phyloP scores from a whole-genome alignment of 92 coral and sea anemone genomes.

The Phenganax stokvisi region DNA sequence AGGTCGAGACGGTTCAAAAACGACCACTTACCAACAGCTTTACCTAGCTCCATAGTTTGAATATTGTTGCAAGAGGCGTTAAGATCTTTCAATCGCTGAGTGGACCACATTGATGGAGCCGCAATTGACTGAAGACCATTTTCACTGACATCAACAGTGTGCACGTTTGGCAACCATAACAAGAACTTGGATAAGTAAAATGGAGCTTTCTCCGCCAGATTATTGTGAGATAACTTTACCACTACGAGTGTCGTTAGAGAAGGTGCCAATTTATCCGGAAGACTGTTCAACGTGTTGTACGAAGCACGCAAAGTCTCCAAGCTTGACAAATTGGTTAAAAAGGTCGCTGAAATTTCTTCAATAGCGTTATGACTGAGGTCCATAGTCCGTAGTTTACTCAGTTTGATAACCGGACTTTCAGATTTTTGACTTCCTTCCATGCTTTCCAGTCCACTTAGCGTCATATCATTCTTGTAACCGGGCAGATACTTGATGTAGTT shows the following conservation, averaged over 20 bases:
- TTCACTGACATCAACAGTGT: constrained; percentile 64
- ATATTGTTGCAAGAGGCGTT: constrained; percentile 68
- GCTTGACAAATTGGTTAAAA: constrained; percentile 50
- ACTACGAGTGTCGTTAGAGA: constrained; percentile 55
- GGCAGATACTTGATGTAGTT: constrained; percentile 62
- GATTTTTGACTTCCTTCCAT: not conserved
- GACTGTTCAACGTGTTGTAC: constrained; percentile 51
- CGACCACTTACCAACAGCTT: constrained; percentile 57
- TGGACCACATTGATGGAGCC: constrained; percentile 66
- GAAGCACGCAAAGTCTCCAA: constrained; percentile 76
- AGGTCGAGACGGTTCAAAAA: constrained; percentile 62
- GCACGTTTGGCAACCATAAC: constrained; percentile 64
- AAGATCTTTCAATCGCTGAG: constrained; percentile 81
- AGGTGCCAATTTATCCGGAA: constrained; percentile 67
- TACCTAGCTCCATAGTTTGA: constrained; percentile 57
- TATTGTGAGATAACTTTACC: constrained; percentile 69
- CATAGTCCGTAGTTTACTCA: constrained; percentile 57
- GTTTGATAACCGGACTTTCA: constrained; percentile 34
- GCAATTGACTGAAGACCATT: constrained; percentile 68
- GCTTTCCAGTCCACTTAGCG: not conserved
- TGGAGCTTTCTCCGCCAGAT: constrained; percentile 54
- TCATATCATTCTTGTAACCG: not conserved
- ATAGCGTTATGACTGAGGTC: constrained; percentile 74
- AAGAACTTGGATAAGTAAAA: constrained; percentile 73
- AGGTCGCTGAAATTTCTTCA: constrained; percentile 55